Evolutionary conservation across 2,888 invertebrate species (phyloP).

Genomic region (Sepioteuthis lessoniana): DNA sequence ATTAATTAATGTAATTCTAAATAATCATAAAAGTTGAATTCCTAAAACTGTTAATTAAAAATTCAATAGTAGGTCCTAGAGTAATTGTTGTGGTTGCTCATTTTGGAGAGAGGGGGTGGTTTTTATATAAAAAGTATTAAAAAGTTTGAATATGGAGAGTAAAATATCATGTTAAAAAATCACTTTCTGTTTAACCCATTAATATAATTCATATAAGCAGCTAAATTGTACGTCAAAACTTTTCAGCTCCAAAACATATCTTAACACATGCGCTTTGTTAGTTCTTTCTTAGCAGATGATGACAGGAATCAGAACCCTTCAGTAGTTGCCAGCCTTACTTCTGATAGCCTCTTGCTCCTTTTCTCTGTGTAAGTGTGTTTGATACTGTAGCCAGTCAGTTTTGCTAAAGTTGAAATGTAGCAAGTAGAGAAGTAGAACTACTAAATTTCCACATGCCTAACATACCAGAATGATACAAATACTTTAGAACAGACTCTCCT

Average conservation of each 20-base stretch:
- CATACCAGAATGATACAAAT: slow-evolving; percentile 23
- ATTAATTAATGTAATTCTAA: too few species aligned
- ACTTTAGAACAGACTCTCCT: background rate
- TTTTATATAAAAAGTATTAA: too few species aligned
- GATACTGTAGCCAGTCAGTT: background rate
- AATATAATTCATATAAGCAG: background rate
- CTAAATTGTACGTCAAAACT: background rate
- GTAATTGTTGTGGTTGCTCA: too few species aligned
- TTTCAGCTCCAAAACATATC: background rate
- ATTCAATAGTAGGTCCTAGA: too few species aligned
- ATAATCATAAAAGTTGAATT: too few species aligned
- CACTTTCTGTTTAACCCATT: background rate
- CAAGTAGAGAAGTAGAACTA: background rate
- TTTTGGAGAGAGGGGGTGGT: too few species aligned
- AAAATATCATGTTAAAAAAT: background rate
- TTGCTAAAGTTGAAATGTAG: background rate
- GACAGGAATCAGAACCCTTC: background rate
- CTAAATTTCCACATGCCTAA: background rate
- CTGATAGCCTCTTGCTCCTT: background rate
- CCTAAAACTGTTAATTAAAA: too few species aligned
- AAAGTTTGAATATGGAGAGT: too few species aligned
- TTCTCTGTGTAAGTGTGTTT: background rate
- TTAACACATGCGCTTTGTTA: background rate
- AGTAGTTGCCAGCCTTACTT: background rate
- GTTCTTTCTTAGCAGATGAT: background rate